Conservation (phyloP, 2,888 invertebrate species). For the Plebejus argus region DNA sequence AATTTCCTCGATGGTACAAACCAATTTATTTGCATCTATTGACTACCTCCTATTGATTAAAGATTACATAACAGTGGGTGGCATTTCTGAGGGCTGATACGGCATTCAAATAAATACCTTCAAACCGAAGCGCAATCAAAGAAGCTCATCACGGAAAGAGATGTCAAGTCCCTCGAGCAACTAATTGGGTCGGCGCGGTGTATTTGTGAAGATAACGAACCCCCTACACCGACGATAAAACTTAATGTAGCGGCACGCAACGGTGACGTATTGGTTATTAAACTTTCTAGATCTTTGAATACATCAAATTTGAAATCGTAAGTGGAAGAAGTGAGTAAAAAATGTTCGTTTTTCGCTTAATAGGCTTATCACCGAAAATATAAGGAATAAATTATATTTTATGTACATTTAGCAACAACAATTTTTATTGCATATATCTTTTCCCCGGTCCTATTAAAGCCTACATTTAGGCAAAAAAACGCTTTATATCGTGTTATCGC, state of each 20-base stretch:
- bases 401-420: too few relatives aligned
- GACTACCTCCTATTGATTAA: too few relatives aligned
- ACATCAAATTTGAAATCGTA: not conserved
- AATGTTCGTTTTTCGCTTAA: too few relatives aligned
- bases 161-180: not conserved
- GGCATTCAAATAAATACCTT: conserved; percentile 3
- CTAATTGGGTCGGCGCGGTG: conserved; percentile 22
- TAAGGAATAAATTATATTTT: too few relatives aligned
- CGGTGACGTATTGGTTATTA: not conserved
- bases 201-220: conserved; percentile 22
- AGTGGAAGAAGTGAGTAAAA: not conserved
- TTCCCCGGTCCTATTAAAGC: too few relatives aligned
- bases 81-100: not conserved
- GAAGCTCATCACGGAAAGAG: conserved; percentile 11
- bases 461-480: too few relatives aligned
- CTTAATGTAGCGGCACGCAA: not conserved
- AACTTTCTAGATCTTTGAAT: not conserved
- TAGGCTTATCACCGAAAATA: too few relatives aligned
- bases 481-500: not conserved
- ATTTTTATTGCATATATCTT: too few relatives aligned
- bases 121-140: conserved; percentile 2
- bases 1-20: too few relatives aligned
- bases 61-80: not conserved
- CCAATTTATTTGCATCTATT: too few relatives aligned
- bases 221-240: conserved; percentile 5